These are phyloP conservation scores for Drosophila birchii DNA, from an alignment of 2,888 invertebrate genomes.

Conservation along the genomic window DNA sequence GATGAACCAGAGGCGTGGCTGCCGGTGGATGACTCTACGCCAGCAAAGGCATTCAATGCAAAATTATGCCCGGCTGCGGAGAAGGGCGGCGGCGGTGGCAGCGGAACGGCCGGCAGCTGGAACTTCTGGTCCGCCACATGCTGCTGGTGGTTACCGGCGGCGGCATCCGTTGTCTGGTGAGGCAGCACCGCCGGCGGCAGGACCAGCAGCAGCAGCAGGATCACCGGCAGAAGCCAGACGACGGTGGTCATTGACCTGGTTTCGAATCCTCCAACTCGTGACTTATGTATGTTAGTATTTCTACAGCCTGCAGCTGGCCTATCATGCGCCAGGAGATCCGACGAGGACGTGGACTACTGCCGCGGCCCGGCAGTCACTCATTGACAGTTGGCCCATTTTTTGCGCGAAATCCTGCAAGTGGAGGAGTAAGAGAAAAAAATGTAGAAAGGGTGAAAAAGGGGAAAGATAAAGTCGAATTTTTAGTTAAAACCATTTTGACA, in stretches of 20 bases:
- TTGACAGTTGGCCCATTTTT: constrained; percentile 53
- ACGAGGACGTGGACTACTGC: constrained; percentile 36
- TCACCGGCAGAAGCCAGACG: constrained; percentile 54
- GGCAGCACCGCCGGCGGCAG: constrained; percentile 37
- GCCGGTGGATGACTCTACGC: constrained; percentile 14
- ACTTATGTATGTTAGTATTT: constrained; percentile 20
- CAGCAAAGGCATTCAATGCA: constrained; percentile 70
- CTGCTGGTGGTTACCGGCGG: constrained; percentile 33
- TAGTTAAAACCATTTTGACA: constrained; percentile 73
- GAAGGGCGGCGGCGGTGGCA: constrained; percentile 80
- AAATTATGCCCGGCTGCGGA: constrained; percentile 69
- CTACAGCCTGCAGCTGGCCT: constrained; percentile 53
- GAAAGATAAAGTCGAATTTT: constrained; percentile 60
- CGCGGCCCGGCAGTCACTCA: constrained; percentile 47
- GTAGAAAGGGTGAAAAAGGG: constrained; percentile 10
- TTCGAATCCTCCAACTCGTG: constrained; percentile 44
- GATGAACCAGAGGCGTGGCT: background rate
- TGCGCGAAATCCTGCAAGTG: constrained; percentile 37
- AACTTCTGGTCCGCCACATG: constrained; percentile 68
- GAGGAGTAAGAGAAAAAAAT: background rate
- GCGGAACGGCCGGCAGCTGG: constrained; percentile 77
- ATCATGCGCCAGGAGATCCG: constrained; percentile 40
- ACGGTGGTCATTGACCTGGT: constrained; percentile 68
- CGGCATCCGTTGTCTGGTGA: constrained; percentile 40
- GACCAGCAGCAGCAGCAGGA: constrained; percentile 39